Base-by-base conservation (phyloP, 2,888 invertebrate genomes). In the Lycocerus yunnanus region DNA sequence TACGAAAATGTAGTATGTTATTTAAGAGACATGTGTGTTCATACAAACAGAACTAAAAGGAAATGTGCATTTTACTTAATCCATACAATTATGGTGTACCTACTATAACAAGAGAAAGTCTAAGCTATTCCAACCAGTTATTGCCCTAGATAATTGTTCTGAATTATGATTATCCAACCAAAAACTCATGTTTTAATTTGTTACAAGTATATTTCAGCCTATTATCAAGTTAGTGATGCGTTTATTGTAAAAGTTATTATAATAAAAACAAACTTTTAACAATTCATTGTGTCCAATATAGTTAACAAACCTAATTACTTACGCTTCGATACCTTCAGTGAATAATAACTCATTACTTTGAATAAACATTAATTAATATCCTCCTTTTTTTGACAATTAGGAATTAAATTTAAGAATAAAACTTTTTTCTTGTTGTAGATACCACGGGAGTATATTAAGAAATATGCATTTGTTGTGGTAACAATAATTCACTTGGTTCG, bases 391-490 rank as follows among this genome's bases (percentile, higher is more conserved):
- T 11, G 3, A 13, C 13, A 27, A 27, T 27, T 27, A 13, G 3
- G 13, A 27, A 27, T 27, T 43, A 0, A 43, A 43, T n/a, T 43
- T n/a, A n/a, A 68, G 66, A 15, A 3, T 65, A 16, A 21, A 8
- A 21, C 4, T 72, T 69, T 58, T 70, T 71, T 69, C n/a, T 73
- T 73, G 21, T 80, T 80, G 6, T 77, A 80, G 80, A 80, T 80
- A 63, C 75, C 79, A 71, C 75, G 78, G 68, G 74, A 79, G 67
- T 16, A 18, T 15, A 21, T 61, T 14, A 58, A 66, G 11, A 21
- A n/a, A 61, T 15, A 65, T 13, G 13, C 66, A 5, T n/a, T 24
- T 58, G 15, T 73, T 15, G 10, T 74, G 63, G 43, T 68, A 61
- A 58, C 69, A 16, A 9, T 72, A 72, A 58, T 76, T 61, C 14